These are phyloP conservation scores for Eilema griseolum DNA, from an alignment of 2,888 invertebrate species.

Conservation along the genomic window DNA sequence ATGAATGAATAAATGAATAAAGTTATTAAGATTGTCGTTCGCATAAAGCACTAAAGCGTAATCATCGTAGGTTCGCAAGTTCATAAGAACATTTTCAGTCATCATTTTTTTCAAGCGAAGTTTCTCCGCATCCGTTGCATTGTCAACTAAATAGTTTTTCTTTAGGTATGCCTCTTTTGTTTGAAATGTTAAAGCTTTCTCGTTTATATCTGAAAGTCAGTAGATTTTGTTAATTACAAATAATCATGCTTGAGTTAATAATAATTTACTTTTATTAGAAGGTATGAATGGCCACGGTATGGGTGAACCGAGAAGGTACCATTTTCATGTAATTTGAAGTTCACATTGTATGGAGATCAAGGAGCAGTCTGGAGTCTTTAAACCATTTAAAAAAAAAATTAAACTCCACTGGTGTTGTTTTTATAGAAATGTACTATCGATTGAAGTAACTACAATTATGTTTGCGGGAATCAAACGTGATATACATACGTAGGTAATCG, in stretches of 20 bases:
- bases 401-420: no score
- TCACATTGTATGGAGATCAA: no score
- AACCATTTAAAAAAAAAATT: no score
- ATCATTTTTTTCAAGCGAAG: constrained; percentile 91
- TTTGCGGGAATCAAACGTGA: no score
- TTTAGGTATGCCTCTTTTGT: constrained; percentile 93
- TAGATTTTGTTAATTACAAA: not conserved
- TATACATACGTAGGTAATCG: no score
- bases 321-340: not conserved
- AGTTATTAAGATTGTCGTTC: constrained; percentile 97
- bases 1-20: constrained; percentile 95
- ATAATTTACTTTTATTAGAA: not conserved
- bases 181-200: constrained; percentile 95
- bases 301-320: not conserved
- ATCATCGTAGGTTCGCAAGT: constrained; percentile 94
- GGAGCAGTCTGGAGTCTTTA: no score
- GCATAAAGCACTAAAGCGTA: constrained; percentile 95
- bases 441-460: no score
- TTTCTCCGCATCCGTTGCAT: constrained; percentile 88
- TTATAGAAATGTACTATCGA: no score
- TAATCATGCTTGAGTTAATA: not conserved
- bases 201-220: constrained; percentile 93
- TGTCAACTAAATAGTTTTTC: constrained; percentile 92
- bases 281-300: not conserved
- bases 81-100: constrained; percentile 93